Conservation (phyloP, 1,140 invertebrate genomes). For the Ips typographus region DNA sequence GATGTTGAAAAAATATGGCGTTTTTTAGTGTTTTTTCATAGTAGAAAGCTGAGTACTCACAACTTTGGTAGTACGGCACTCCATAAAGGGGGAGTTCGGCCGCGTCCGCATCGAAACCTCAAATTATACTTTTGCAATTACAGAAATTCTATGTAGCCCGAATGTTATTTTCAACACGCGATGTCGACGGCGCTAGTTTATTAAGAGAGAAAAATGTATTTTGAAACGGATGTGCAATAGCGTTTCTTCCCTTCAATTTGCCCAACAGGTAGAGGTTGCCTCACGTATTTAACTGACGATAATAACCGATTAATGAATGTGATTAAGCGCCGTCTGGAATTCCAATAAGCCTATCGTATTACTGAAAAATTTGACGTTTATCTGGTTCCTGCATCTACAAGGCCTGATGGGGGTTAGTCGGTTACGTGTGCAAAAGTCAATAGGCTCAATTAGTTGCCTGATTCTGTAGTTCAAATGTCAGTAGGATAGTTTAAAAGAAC, state of each 20-base stretch:
- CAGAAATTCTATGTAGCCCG: constrained; percentile 26
- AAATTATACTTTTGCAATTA: constrained; percentile 26
- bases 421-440: too few species aligned
- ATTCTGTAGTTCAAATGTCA: too few species aligned
- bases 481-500: too few species aligned
- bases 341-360: neutral
- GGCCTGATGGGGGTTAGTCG: too few species aligned
- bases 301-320: constrained; percentile 17
- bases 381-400: too few species aligned
- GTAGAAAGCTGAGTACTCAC: too few species aligned
- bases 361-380: too few species aligned
- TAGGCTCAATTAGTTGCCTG: too few species aligned
- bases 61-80: too few species aligned
- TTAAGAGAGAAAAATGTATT: constrained; percentile 19
- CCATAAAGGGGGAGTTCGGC: constrained; percentile 5
- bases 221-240: constrained; percentile 19
- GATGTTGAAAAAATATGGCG: too few species aligned
- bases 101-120: neutral
- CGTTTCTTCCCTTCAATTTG: constrained; percentile 11
- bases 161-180: constrained; percentile 30
- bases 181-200: constrained; percentile 24
- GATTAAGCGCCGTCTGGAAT: constrained; percentile 4
- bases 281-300: constrained; percentile 22
- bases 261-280: constrained; percentile 14
- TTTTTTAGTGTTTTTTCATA: too few species aligned